Conservation (phyloP, 2,888 invertebrate genomes). For the Stenolophus ochropezus region DNA sequence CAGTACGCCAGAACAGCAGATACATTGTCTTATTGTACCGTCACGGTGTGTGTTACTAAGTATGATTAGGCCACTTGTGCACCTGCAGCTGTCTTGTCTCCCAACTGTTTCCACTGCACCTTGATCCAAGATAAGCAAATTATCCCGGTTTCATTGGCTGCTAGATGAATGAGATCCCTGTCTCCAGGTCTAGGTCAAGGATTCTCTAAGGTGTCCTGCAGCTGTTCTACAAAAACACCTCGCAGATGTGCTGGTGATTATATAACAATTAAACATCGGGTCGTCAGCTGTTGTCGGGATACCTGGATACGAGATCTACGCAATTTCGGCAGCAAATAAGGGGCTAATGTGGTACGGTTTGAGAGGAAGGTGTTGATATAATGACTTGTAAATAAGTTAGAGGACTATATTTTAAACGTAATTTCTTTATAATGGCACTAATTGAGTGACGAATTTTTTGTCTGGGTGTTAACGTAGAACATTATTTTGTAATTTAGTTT, state of each 20-base stretch:
- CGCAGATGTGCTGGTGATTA: conserved; percentile 30
- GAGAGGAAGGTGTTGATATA: background rate
- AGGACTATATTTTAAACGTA: background rate
- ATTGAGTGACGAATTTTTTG: conserved; percentile 24
- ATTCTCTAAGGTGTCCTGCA: conserved; percentile 12
- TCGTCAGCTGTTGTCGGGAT: background rate
- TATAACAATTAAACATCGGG: conserved; percentile 33
- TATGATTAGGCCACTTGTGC: background rate
- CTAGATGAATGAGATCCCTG: conserved; percentile 4
- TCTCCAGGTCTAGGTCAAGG: conserved; percentile 29
- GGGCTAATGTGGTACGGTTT: background rate
- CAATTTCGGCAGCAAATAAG: background rate
- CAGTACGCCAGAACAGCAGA: background rate
- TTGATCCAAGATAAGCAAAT: conserved; percentile 29
- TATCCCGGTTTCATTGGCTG: conserved; percentile 19
- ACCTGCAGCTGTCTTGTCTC: background rate
- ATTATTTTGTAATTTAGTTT: background rate
- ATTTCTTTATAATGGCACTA: conserved; percentile 22
- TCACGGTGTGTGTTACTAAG: background rate
- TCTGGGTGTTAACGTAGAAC: background rate
- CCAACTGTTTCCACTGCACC: conserved; percentile 10
- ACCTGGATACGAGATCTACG: background rate
- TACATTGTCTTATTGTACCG: background rate
- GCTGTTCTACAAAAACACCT: conserved; percentile 21
- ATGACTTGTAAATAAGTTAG: conserved; percentile 20